Conservation (phyloP, 2,113 vertebrate genomes). For the Bos taurus region DNA sequence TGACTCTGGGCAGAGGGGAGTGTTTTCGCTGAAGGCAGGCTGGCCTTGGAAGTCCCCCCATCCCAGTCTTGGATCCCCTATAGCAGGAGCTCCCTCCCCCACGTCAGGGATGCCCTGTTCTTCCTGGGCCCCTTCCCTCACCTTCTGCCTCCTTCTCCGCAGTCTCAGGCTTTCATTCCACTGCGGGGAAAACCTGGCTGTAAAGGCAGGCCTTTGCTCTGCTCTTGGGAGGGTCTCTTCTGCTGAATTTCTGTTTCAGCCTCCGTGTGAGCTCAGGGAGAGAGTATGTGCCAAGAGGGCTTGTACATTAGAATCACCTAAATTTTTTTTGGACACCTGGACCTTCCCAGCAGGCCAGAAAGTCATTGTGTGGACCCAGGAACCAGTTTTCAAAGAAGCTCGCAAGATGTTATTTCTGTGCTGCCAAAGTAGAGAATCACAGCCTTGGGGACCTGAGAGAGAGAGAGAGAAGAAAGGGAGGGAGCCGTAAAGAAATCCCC, state of each 20-base stretch:
- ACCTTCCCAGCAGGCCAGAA: background rate
- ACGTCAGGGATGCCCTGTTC: no score
- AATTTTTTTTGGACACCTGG: background rate
- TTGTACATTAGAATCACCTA: background rate
- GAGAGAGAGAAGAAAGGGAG: background rate
- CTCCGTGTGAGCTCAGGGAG: background rate
- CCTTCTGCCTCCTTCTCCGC: background rate
- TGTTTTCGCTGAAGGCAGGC: background rate
- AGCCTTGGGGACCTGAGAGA: background rate
- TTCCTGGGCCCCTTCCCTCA: background rate
- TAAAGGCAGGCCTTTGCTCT: background rate
- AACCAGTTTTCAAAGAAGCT: background rate
- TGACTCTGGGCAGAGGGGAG: background rate
- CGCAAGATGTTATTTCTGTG: background rate
- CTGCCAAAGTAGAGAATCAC: background rate
- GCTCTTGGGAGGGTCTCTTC: background rate
- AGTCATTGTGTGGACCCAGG: background rate
- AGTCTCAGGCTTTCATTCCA: background rate
- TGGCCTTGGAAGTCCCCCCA: background rate
- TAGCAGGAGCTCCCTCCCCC: background rate
- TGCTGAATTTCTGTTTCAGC: background rate
- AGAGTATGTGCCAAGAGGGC: background rate
- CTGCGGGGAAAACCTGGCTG: background rate
- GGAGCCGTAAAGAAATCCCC: background rate
- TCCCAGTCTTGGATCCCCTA: background rate